These are phyloP conservation scores for Apis cerana DNA, from an alignment of 1,140 invertebrate genomes.

Conservation along the genomic window DNA sequence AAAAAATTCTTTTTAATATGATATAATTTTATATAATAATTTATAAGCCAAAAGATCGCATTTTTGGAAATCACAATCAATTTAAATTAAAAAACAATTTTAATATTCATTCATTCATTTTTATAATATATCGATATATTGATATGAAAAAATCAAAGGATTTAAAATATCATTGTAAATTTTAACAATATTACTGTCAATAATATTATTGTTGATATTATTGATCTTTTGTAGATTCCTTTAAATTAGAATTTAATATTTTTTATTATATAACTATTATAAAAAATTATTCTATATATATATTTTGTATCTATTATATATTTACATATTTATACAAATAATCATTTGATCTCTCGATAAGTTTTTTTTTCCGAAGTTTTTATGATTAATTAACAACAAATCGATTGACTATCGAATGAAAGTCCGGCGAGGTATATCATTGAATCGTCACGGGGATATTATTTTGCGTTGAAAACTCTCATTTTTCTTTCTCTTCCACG, in stretches of 20 bases:
- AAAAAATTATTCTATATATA: too few species aligned
- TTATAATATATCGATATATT: too few species aligned
- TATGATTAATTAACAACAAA: background rate
- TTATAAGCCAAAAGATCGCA: background rate
- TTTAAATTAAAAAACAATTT: background rate
- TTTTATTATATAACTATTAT: background rate
- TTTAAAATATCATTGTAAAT: too few species aligned
- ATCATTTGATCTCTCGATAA: background rate
- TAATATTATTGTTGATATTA: too few species aligned
- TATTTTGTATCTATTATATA: too few species aligned
- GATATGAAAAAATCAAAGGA: too few species aligned
- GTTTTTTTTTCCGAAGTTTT: background rate
- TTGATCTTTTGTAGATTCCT: too few species aligned
- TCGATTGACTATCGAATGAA: background rate
- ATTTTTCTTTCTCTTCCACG: constrained; percentile 20
- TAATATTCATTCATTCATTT: too few species aligned
- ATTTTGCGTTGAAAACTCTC: constrained; percentile 30
- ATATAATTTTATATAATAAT: background rate
- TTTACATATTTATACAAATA: background rate
- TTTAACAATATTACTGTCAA: too few species aligned
- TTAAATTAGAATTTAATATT: background rate
- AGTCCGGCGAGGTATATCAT: background rate
- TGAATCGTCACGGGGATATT: background rate
- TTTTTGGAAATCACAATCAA: background rate
- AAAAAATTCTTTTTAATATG: background rate